phyloP scores from a whole-genome alignment of 1,140 invertebrate species.

The Potamilus streckersoni region DNA sequence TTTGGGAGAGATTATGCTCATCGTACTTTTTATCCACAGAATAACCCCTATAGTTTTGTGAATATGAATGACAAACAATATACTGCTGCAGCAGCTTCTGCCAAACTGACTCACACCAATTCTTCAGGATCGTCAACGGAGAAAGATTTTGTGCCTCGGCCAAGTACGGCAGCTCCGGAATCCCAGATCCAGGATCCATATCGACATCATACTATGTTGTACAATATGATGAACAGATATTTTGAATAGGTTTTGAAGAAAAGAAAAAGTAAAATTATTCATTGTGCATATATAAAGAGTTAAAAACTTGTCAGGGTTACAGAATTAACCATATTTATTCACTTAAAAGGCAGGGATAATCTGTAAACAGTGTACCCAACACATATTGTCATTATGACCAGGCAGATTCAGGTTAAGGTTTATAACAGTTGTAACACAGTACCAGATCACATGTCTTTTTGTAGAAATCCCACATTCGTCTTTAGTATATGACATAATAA shows the following conservation, averaged over 20 bases:
- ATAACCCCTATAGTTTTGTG: slow-evolving; percentile 57
- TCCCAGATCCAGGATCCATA: slow-evolving; percentile 62
- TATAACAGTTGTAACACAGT: too few relatives aligned
- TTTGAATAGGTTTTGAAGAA: slow-evolving; percentile 26
- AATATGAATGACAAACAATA: slow-evolving; percentile 53
- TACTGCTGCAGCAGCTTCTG: slow-evolving; percentile 45
- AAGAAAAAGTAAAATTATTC: too few relatives aligned
- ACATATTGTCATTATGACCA: too few relatives aligned
- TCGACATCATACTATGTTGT: slow-evolving; percentile 57
- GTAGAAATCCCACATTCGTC: too few relatives aligned
- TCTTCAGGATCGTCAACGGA: slow-evolving; percentile 42
- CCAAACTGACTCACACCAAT: slow-evolving; percentile 54
- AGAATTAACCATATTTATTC: too few relatives aligned
- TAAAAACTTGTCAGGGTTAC: too few relatives aligned
- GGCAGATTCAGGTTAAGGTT: too few relatives aligned
- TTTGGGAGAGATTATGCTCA: slow-evolving; percentile 59
- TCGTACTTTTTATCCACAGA: slow-evolving; percentile 56
- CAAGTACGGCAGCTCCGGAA: slow-evolving; percentile 40
- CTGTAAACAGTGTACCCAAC: too few relatives aligned
- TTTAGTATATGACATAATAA: too few relatives aligned
- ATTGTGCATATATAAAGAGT: too few relatives aligned
- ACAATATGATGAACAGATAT: slow-evolving; percentile 64
- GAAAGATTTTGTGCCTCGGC: slow-evolving; percentile 54
- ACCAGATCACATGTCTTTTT: too few relatives aligned
- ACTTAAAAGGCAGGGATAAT: too few relatives aligned